phyloP scores from a whole-genome alignment of 2,888 invertebrate species.

The Reticulitermes lucifugus region DNA sequence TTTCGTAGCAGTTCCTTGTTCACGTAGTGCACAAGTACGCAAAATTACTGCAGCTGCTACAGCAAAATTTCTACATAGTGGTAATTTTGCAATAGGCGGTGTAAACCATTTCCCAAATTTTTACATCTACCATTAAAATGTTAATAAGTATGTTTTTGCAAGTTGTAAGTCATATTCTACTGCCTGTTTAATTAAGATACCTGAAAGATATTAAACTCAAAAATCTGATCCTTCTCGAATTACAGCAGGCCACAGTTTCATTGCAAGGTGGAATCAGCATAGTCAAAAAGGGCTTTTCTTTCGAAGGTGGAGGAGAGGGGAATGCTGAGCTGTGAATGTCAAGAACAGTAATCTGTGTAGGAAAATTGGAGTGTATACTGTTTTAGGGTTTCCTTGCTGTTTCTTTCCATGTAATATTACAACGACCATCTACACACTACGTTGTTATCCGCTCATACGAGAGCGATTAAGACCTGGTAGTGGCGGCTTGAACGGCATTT shows the following conservation, averaged over 20 bases:
- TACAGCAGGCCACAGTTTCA: background rate
- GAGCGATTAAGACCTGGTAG: too few relatives aligned
- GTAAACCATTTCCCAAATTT: background rate
- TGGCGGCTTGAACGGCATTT: too few relatives aligned
- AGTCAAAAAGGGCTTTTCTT: background rate
- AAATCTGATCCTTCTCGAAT: slow-evolving; percentile 33
- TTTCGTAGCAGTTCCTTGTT: background rate
- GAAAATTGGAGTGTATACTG: too few relatives aligned
- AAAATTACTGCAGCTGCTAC: background rate
- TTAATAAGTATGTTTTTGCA: background rate
- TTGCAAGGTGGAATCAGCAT: background rate
- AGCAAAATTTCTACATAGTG: background rate
- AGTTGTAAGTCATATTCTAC: background rate
- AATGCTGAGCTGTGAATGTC: too few relatives aligned
- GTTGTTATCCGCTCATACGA: too few relatives aligned
- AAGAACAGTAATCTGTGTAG: too few relatives aligned
- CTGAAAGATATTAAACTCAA: background rate
- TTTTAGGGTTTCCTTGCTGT: too few relatives aligned
- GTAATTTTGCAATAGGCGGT: background rate
- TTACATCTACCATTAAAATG: background rate
- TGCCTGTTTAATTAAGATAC: background rate
- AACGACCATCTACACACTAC: too few relatives aligned
- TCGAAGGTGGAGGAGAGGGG: too few relatives aligned
- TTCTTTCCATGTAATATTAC: too few relatives aligned
- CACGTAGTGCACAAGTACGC: background rate